Conservation (phyloP, 64 coral and sea anemone species). For the Cladopsammia gracilis region DNA sequence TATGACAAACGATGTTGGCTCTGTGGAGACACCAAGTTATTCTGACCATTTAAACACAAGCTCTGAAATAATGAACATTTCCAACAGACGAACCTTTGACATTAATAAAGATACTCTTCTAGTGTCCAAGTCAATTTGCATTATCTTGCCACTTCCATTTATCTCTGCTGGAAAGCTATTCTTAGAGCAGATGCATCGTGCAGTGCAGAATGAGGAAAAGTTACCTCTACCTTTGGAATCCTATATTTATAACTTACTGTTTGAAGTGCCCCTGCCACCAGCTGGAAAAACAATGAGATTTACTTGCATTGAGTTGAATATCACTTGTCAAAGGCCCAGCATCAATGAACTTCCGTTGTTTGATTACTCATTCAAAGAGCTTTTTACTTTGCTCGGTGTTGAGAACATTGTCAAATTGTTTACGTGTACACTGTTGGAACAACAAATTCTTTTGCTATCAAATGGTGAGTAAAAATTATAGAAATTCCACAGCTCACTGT, state of each 20-base stretch:
- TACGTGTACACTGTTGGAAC: constrained; percentile 89
- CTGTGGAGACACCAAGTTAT: background rate
- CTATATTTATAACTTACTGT: constrained; percentile 98
- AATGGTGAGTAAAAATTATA: constrained; percentile 70
- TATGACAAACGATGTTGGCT: background rate
- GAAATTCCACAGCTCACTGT: no score
- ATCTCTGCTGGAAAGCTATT: constrained; percentile 84
- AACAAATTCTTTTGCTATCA: constrained; percentile 93
- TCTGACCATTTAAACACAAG: constrained; percentile 30
- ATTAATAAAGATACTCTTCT: constrained; percentile 79
- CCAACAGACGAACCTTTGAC: constrained; percentile 74
- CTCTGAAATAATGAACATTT: constrained; percentile 31
- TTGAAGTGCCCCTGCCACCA: constrained; percentile 93
- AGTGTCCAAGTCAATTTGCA: constrained; percentile 87
- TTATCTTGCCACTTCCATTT: constrained; percentile 92
- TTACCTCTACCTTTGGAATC: constrained; percentile 83
- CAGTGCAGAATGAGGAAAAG: constrained; percentile 57
- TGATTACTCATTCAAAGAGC: constrained; percentile 94
- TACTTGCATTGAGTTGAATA: constrained; percentile 72
- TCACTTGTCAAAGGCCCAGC: constrained; percentile 92
- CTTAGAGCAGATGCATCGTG: constrained; percentile 78
- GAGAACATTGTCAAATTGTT: constrained; percentile 92
- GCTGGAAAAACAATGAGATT: constrained; percentile 96
- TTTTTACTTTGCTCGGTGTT: constrained; percentile 85
- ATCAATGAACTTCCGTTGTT: constrained; percentile 95